Percentiles rank a stretch among this genome's conserved stretches.
These are phyloP conservation scores for Gobiocypris rarus DNA, from an alignment of 2,113 vertebrate genomes.

Conservation along the genomic window DNA sequence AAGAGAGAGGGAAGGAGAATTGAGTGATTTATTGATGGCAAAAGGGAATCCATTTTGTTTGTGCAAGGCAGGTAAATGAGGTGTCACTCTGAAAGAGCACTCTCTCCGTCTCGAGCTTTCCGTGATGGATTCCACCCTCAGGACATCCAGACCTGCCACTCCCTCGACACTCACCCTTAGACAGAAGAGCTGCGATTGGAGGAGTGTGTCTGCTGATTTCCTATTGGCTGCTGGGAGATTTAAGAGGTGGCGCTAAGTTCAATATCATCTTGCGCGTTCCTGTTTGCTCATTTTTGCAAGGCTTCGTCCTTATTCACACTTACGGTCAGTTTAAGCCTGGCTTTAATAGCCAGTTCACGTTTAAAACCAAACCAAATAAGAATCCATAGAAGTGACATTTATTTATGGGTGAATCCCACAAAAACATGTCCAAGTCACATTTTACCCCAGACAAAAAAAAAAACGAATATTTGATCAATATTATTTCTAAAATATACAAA, in stretches of 20 bases:
- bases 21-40: slow-evolving; percentile 58
- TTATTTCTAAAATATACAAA: not conserved
- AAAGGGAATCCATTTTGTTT: slow-evolving; percentile 60
- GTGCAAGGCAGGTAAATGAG: slow-evolving; percentile 60
- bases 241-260: slow-evolving; percentile 33
- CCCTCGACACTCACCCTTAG: slow-evolving; percentile 12
- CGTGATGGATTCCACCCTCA: slow-evolving; percentile 53
- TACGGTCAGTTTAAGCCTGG: not conserved
- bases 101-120: slow-evolving; percentile 50
- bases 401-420: not conserved
- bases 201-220: slow-evolving; percentile 2
- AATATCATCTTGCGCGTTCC: slow-evolving; percentile 11
- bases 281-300: not conserved
- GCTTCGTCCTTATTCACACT: not conserved
- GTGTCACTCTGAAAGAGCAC: slow-evolving; percentile 51
- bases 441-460: not conserved
- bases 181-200: not conserved
- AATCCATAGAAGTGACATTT: not conserved
- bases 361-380: not conserved
- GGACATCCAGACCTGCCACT: slow-evolving; percentile 44
- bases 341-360: not conserved
- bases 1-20: slow-evolving; percentile 32
- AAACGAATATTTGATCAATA: not conserved
- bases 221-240: slow-evolving; percentile 37
- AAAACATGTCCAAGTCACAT: not conserved